phyloP scores from a whole-genome alignment of 2,888 invertebrate genomes.

The Galeopsomyia nigrocyanea region DNA sequence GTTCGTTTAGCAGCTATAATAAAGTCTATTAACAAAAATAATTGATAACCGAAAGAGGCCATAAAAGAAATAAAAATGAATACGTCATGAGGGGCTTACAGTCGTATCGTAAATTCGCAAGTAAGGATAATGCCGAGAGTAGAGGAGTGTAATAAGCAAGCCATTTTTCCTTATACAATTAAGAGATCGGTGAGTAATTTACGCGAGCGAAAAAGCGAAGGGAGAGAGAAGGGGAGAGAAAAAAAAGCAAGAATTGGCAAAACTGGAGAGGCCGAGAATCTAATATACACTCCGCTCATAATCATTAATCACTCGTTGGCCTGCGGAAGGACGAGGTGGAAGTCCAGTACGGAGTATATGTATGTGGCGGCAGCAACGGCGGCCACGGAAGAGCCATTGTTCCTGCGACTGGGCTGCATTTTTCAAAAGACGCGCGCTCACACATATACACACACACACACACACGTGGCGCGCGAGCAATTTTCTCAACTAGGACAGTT shows the following conservation, averaged over 20 bases:
- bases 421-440: slow-evolving; percentile 50
- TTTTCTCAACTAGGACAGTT: slow-evolving; percentile 18
- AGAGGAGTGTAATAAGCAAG: slow-evolving; percentile 53
- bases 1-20: too few species aligned
- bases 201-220: slow-evolving; percentile 50
- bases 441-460: neutral
- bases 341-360: slow-evolving; percentile 21
- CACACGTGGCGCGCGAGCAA: neutral
- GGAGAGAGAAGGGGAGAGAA: slow-evolving; percentile 9
- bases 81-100: slow-evolving; percentile 14
- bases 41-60: slow-evolving; percentile 11
- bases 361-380: neutral
- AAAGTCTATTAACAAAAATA: slow-evolving; percentile 9
- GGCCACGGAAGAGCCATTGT: slow-evolving; percentile 47
- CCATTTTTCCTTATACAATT: slow-evolving; percentile 61
- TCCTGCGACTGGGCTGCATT: slow-evolving; percentile 50
- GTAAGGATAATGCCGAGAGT: neutral
- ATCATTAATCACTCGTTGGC: slow-evolving; percentile 64
- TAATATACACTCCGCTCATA: slow-evolving; percentile 65
- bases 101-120: slow-evolving; percentile 24
- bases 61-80: slow-evolving; percentile 34
- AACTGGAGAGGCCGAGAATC: slow-evolving; percentile 59
- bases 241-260: slow-evolving; percentile 43
- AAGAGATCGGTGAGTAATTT: slow-evolving; percentile 63
- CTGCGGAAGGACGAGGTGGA: slow-evolving; percentile 50